A percentile compares a stretch with the other conserved stretches of the same genome.
These are phyloP conservation scores for Alca torda DNA, from an alignment of 2,797 vertebrate species.

Conservation along the genomic window DNA sequence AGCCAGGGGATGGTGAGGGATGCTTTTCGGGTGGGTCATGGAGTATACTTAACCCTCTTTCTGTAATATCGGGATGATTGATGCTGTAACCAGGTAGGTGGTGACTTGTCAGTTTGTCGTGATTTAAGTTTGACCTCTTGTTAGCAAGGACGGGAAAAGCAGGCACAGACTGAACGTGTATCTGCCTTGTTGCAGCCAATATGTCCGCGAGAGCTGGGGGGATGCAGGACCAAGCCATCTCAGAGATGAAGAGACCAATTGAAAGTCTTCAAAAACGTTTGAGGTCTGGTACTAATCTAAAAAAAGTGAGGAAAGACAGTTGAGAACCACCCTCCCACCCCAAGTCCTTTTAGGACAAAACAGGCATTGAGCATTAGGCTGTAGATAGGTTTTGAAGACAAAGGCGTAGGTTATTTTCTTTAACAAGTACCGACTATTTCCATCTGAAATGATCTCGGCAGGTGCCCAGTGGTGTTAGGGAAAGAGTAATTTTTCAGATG, in stretches of 20 bases:
- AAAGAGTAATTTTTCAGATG: not conserved
- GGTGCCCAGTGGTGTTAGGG: not conserved
- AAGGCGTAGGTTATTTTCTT: not conserved
- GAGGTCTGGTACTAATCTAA: not conserved
- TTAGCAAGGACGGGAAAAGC: not conserved
- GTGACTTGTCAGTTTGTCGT: not conserved
- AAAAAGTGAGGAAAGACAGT: not conserved
- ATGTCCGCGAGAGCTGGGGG: not conserved
- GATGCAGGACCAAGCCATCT: not conserved
- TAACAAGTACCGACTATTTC: accelerated
- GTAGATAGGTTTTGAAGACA: not conserved
- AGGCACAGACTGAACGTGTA: not conserved
- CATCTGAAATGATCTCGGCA: not conserved
- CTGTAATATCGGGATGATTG: not conserved
- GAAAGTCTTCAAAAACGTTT: not conserved
- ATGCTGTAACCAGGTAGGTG: not conserved
- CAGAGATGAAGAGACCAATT: not conserved
- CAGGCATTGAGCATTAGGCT: not conserved
- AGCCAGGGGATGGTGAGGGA: accelerated
- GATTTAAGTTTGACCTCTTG: not conserved
- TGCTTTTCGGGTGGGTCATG: not conserved
- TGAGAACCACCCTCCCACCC: accelerated
- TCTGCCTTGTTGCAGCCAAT: not conserved
- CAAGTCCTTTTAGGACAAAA: not conserved
- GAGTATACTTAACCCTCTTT: not conserved